These are phyloP conservation scores for Eclectus roratus DNA, from an alignment of 2,113 vertebrate genomes.

Conservation along the genomic window DNA sequence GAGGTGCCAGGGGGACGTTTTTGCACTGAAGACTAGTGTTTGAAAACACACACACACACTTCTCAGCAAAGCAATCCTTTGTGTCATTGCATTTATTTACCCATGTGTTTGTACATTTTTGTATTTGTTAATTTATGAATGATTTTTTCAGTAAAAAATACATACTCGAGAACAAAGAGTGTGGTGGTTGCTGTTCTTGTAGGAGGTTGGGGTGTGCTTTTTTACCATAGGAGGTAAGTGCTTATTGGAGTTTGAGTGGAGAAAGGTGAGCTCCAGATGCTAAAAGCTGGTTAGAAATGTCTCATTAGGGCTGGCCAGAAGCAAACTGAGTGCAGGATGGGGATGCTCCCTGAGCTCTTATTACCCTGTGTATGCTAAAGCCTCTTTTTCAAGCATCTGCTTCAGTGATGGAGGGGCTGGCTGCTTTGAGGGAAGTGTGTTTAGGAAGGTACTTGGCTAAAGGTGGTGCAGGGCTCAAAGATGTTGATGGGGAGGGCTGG, in stretches of 20 bases:
- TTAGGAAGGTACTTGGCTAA: neutral
- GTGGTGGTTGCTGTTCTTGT: neutral
- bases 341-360: neutral
- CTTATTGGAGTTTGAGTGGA: too few species aligned
- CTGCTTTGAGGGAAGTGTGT: neutral
- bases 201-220: neutral
- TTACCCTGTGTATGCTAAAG: neutral
- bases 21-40: slow-evolving; percentile 85
- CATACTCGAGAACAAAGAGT: slow-evolving; percentile 73
- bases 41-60: slow-evolving; percentile 75
- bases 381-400: neutral
- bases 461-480: neutral
- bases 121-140: slow-evolving; percentile 88
- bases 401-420: neutral
- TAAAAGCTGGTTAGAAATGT: neutral
- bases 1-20: slow-evolving; percentile 81
- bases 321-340: neutral
- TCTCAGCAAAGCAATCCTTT: slow-evolving; percentile 80
- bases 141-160: slow-evolving; percentile 84
- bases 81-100: slow-evolving; percentile 82
- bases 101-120: slow-evolving; percentile 88
- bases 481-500: neutral
- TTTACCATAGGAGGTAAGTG: neutral
- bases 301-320: neutral
- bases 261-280: neutral